Percentiles rank a stretch among this genome's conserved stretches.
These are phyloP conservation scores for Ganaspis brasiliensis DNA, from an alignment of 2,888 invertebrate genomes.

Conservation along the genomic window DNA sequence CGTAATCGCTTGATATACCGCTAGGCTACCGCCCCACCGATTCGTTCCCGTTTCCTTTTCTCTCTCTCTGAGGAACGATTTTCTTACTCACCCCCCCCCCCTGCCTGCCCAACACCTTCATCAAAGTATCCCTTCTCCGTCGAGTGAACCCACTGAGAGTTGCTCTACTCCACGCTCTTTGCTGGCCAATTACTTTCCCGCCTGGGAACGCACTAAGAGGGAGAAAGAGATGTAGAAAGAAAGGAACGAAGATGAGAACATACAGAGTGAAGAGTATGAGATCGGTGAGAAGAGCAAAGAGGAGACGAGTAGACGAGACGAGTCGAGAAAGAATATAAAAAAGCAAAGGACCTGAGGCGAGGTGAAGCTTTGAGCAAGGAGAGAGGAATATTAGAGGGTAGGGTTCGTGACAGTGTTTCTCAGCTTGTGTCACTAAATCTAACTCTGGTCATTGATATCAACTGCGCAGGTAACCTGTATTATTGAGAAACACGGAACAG, in stretches of 20 bases:
- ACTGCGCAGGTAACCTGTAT: not conserved
- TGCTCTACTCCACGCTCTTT: constrained; percentile 49
- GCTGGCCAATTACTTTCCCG: constrained; percentile 65
- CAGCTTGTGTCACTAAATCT: constrained; percentile 65
- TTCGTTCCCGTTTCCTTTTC: constrained; percentile 75
- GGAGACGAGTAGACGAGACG: constrained; percentile 48
- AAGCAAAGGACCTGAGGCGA: constrained; percentile 47
- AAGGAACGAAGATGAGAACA: constrained; percentile 46
- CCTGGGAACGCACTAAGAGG: constrained; percentile 61
- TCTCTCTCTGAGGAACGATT: constrained; percentile 45
- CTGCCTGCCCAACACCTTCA: constrained; percentile 43
- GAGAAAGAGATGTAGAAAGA: constrained; percentile 43
- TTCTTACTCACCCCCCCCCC: constrained; percentile 46
- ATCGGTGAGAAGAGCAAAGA: constrained; percentile 48
- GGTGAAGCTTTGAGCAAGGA: constrained; percentile 52
- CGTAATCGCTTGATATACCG: constrained; percentile 71
- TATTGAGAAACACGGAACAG: constrained; percentile 38
- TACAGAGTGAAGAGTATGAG: constrained; percentile 50
- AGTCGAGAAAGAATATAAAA: constrained; percentile 52
- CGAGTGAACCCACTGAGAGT: no score
- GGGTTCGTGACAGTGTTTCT: constrained; percentile 60
- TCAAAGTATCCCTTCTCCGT: constrained; percentile 50
- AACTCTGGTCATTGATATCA: constrained; percentile 17
- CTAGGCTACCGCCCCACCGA: constrained; percentile 73
- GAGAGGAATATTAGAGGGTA: constrained; percentile 49